These are phyloP conservation scores for Asteroscopus sphinx DNA, from an alignment of 2,888 invertebrate genomes.

Conservation along the genomic window DNA sequence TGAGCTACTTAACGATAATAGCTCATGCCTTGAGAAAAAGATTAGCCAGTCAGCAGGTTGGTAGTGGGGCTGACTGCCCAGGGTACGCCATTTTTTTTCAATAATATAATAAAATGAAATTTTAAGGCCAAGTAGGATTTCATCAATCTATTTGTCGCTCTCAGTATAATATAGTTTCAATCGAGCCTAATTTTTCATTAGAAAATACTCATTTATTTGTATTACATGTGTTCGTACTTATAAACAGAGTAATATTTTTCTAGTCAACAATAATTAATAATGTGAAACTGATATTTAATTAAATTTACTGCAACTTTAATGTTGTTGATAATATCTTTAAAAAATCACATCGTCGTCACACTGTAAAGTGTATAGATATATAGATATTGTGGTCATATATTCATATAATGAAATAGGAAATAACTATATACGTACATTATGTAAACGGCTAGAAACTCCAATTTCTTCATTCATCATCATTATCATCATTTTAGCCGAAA, in stretches of 20 bases:
- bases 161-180: neutral
- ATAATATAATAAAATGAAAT: too few relatives aligned
- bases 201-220: conserved; percentile 1
- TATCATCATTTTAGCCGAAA: too few relatives aligned
- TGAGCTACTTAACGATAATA: too few relatives aligned
- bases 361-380: too few relatives aligned
- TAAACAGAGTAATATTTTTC: conserved; percentile 60
- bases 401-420: conserved; percentile 4
- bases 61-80: neutral
- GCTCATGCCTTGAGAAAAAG: too few relatives aligned
- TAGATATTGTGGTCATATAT: neutral
- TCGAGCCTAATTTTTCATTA: conserved; percentile 38
- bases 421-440: neutral
- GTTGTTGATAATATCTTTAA: conserved; percentile 19
- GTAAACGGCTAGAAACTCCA: neutral
- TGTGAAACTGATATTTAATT: conserved; percentile 29
- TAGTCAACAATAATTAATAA: conserved; percentile 51
- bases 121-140: neutral
- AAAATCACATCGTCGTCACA: conserved; percentile 2
- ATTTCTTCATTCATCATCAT: too few relatives aligned
- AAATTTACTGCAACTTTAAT: conserved; percentile 33
- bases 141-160: neutral
- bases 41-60: too few relatives aligned
- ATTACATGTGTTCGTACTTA: conserved; percentile 51
- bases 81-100: too few relatives aligned